Evolutionary conservation across 2,113 vertebrate genomes (phyloP), one percentile per base, ranked within the genome.

Genomic region (Aphelocoma coerulescens): DNA sequence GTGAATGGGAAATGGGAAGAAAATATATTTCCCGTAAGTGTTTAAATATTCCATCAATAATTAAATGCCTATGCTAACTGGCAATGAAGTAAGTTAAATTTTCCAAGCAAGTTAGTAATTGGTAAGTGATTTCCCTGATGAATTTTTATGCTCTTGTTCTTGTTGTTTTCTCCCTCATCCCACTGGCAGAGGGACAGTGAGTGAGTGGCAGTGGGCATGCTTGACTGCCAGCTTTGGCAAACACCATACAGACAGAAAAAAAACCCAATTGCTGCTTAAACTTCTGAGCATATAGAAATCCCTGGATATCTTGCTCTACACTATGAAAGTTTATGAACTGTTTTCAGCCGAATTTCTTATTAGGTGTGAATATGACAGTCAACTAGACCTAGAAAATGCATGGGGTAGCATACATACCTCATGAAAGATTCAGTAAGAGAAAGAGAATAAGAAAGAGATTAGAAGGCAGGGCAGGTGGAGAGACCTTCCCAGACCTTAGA

Each of bases 401-500:
- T 35, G 18, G 20, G 7, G 2, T 43, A 71, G 9, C 13, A 44
- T 13, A 28, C 3, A 10, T 1, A 4, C 30, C 7, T n/a, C 24
- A 62, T 54, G 11, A 72, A 68, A 68, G 6, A 30, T 24, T 88
- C 28, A 2, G 5, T 44, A 61, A 67, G 28, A 39, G 9, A 35
- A 3, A 39, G 17, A 13, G 20, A 73, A 20, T 26, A 22, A 33
- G 15, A 30, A 32, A 48, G 23, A 63, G 3, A 44, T 28, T 67
- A 37, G 9, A 58, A 43, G 41, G 4, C 1, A 5, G 6, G 1
- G 2, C 2, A 3, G 3, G 2, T 59, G 14, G 22, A 26, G 13
- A 80, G 5, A 77, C 4, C 9, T 77, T 62, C 41, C 22, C 21
- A 69, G 51, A 39, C 11, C 20, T 73, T 26, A 46, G 3, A 22